Percentiles rank a stretch among this genome's conserved stretches.
Conservation (phyloP, 2,888 invertebrate species). For the Dinocampus coccinellae region DNA sequence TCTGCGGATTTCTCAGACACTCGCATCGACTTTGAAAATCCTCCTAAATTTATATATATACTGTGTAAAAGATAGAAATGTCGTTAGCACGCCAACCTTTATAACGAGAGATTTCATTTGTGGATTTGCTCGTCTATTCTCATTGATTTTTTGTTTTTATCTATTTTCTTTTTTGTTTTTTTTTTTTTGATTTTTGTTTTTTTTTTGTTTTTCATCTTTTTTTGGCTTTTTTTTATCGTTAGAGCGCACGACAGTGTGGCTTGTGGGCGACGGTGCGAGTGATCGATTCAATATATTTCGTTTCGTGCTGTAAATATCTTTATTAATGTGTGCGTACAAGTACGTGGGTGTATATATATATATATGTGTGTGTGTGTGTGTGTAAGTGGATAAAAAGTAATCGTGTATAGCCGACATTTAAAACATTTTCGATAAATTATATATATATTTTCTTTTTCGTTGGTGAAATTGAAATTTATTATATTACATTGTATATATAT, state of each 20-base stretch:
- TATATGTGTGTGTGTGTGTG: not conserved
- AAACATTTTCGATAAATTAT: too few species aligned
- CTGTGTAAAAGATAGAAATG: not conserved
- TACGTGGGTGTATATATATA: too few species aligned
- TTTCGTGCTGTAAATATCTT: not conserved
- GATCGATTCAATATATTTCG: conserved; percentile 9
- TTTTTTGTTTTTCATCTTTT: not conserved
- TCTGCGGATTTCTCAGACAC: not conserved
- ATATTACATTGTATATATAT: too few species aligned
- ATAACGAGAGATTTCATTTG: conserved; percentile 7
- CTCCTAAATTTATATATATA: not conserved
- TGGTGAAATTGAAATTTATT: too few species aligned
- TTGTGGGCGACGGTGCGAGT: not conserved
- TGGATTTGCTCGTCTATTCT: not conserved
- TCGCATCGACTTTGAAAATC: not conserved
- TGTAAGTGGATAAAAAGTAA: not conserved
- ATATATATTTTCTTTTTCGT: too few species aligned
- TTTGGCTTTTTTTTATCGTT: not conserved
- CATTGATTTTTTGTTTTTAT: not conserved
- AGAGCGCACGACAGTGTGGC: not conserved
- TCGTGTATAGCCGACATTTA: too few species aligned
- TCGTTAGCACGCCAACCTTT: conserved; percentile 7
- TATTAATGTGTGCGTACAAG: too few species aligned
- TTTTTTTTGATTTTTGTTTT: not conserved
- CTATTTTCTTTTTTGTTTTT: not conserved